A percentile compares a stretch with the other conserved stretches of the same genome.
phyloP scores from a whole-genome alignment of 2,888 invertebrate genomes.

The Diarsia mendica region DNA sequence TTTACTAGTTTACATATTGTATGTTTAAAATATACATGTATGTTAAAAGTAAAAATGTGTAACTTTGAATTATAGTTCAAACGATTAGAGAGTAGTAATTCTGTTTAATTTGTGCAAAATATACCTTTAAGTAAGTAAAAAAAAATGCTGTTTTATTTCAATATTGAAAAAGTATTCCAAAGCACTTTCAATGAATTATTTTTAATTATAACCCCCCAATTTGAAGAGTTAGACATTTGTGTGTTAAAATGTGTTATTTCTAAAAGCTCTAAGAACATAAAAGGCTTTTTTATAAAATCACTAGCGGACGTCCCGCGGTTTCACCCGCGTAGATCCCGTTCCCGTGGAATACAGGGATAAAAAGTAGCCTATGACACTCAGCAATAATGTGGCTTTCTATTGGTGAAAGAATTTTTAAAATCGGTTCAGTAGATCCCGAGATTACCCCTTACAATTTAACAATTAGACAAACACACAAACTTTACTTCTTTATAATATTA shows the following conservation, averaged over 20 bases:
- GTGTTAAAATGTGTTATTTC: too few relatives aligned
- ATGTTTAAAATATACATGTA: not conserved
- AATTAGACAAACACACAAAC: too few relatives aligned
- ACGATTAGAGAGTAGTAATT: conserved; percentile 1
- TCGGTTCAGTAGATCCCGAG: too few relatives aligned
- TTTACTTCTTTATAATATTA: too few relatives aligned
- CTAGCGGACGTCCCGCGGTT: too few relatives aligned
- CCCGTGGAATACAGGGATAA: too few relatives aligned
- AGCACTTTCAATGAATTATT: not conserved
- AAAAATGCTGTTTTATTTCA: conserved; percentile 32
- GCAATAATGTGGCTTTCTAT: too few relatives aligned
- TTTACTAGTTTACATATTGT: not conserved
- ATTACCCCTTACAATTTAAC: too few relatives aligned
- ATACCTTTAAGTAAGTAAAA: not conserved
- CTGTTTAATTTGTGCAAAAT: conserved; percentile 15
- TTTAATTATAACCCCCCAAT: not conserved
- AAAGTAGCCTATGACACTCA: too few relatives aligned
- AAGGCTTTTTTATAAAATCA: not conserved
- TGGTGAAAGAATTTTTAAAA: too few relatives aligned
- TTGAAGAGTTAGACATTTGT: not conserved
- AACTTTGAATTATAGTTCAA: not conserved
- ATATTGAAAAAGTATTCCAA: not conserved
- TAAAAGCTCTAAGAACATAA: too few relatives aligned
- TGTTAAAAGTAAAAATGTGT: not conserved
- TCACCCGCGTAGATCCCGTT: too few relatives aligned